phyloP scores from a whole-genome alignment of 2,113 vertebrate species.

The Cyprinodon tularosa region DNA sequence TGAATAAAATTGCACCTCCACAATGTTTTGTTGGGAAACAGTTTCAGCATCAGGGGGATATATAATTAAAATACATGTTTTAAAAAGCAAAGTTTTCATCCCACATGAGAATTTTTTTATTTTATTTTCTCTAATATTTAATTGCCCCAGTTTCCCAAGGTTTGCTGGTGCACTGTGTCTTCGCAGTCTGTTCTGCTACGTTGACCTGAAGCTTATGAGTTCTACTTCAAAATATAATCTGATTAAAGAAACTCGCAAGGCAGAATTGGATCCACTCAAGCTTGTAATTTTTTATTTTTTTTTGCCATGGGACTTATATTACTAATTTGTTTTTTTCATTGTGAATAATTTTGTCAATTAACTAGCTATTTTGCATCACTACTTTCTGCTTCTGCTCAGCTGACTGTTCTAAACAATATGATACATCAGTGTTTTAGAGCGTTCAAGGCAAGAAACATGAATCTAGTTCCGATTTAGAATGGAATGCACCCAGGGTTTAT shows the following conservation, averaged over 20 bases:
- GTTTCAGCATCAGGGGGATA: background rate
- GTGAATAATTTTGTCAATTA: background rate
- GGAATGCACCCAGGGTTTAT: no score
- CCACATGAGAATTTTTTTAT: background rate
- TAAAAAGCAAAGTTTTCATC: background rate
- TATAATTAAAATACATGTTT: conserved; percentile 9
- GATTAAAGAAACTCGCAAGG: conserved; percentile 29
- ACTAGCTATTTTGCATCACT: no score
- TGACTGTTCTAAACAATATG: conserved; percentile 6
- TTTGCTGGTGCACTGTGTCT: background rate
- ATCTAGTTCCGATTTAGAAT: background rate
- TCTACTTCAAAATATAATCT: conserved; percentile 40
- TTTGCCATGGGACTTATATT: conserved; percentile 25
- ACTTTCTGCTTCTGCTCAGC: background rate
- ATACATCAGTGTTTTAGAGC: background rate
- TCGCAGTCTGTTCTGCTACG: background rate
- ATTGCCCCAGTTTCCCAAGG: background rate
- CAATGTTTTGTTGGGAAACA: background rate
- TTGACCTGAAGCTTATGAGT: conserved; percentile 4
- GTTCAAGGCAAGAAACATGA: background rate
- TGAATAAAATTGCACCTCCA: conserved; percentile 5
- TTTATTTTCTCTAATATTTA: background rate
- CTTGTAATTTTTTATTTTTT: conserved; percentile 13
- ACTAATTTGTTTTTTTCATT: background rate
- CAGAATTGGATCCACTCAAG: conserved; percentile 14